phyloP scores from a whole-genome alignment of 2,113 vertebrate genomes.

The Muscicapa adusta region DNA sequence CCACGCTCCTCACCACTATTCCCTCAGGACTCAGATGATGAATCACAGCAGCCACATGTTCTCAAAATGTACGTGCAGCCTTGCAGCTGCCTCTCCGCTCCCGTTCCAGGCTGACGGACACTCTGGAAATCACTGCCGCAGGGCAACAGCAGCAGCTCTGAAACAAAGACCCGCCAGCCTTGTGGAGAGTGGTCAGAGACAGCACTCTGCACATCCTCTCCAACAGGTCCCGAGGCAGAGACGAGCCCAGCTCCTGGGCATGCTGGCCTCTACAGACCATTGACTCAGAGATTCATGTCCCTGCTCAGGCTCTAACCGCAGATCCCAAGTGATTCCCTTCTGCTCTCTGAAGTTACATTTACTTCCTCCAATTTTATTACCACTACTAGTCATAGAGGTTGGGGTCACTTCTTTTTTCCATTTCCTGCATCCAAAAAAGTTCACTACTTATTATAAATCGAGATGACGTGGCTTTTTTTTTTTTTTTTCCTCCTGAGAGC shows the following conservation, averaged over 20 bases:
- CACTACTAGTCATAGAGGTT: neutral
- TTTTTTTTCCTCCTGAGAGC: neutral
- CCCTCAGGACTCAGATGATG: neutral
- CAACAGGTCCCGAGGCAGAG: neutral
- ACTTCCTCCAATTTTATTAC: neutral
- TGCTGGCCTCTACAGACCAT: neutral
- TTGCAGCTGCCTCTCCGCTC: neutral
- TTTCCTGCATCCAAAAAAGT: neutral
- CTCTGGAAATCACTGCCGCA: neutral
- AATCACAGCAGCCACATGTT: neutral
- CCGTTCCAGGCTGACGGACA: neutral
- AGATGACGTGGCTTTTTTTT: neutral
- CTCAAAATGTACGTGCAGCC: neutral
- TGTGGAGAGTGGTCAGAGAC: neutral
- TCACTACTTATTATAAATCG: neutral
- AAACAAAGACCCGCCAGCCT: accelerated
- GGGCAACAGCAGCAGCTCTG: accelerated
- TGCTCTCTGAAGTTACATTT: neutral
- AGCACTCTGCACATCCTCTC: accelerated
- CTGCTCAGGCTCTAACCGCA: neutral
- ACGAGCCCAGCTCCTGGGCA: neutral
- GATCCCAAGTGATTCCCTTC: neutral
- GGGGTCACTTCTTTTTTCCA: neutral
- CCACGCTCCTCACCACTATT: neutral
- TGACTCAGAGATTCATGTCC: neutral